These are phyloP conservation scores for Poecile atricapillus DNA, from an alignment of 2,113 vertebrate genomes.

Conservation along the genomic window DNA sequence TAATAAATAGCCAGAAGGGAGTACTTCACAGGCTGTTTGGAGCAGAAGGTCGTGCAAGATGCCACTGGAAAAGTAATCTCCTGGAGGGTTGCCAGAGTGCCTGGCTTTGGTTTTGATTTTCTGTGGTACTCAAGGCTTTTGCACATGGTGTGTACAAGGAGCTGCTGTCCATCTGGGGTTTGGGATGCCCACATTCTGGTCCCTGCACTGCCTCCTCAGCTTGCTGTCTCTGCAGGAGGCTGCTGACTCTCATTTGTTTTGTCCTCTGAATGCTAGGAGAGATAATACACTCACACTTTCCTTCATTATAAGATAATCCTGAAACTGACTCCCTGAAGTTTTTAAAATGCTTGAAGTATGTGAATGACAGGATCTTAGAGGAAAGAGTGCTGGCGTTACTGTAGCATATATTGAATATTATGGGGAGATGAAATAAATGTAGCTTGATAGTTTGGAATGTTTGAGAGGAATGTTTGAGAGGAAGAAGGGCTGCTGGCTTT, in stretches of 20 bases:
- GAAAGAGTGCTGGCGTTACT: neutral
- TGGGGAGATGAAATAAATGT: neutral
- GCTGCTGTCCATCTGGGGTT: neutral
- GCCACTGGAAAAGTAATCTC: neutral
- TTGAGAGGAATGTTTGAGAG: neutral
- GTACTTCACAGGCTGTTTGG: neutral
- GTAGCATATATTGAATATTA: neutral
- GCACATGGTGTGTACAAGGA: neutral
- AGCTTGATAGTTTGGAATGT: neutral
- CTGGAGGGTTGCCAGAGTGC: neutral
- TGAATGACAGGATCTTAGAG: neutral
- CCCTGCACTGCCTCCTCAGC: neutral
- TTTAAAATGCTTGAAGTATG: neutral
- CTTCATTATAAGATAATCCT: neutral
- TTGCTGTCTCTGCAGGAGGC: neutral
- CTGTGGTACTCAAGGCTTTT: neutral
- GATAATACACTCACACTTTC: neutral
- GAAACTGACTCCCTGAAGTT: neutral
- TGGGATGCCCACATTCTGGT: neutral
- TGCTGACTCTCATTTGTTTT: neutral
- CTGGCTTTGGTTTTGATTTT: neutral
- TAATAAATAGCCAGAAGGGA: constrained; percentile 46
- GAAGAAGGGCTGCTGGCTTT: neutral
- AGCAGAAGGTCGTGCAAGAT: constrained; percentile 8
- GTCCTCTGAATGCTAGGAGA: neutral